phyloP scores from a whole-genome alignment of 1,140 invertebrate species.

The Euborellia annulipes region DNA sequence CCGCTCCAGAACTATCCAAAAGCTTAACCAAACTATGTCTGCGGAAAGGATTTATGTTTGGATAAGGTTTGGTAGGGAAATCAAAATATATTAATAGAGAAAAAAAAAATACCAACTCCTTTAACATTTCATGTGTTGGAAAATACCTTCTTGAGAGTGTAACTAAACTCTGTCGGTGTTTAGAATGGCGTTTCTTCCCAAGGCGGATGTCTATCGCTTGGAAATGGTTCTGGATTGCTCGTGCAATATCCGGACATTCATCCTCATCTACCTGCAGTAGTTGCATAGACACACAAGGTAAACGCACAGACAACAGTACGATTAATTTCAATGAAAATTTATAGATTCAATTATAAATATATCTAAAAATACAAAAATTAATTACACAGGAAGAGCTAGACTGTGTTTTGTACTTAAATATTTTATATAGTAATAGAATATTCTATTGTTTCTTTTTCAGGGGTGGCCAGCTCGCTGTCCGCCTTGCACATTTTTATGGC shows the following conservation, averaged over 20 bases:
- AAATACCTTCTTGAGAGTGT: constrained; percentile 52
- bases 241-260: constrained; percentile 61
- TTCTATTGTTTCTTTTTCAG: too few relatives aligned
- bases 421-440: too few relatives aligned
- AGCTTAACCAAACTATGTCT: constrained; percentile 61
- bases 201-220: constrained; percentile 61
- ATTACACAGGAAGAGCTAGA: too few relatives aligned
- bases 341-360: neutral
- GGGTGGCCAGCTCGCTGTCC: too few relatives aligned
- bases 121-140: constrained; percentile 12
- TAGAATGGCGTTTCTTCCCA: constrained; percentile 50
- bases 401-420: too few relatives aligned
- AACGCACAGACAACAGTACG: neutral
- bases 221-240: constrained; percentile 77
- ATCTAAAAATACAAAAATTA: neutral
- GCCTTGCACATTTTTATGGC: too few relatives aligned
- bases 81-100: neutral
- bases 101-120: neutral
- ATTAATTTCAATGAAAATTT: neutral
- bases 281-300: neutral
- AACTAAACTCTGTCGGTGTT: constrained; percentile 68
- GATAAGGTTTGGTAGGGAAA: too few relatives aligned
- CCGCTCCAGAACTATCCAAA: constrained; percentile 39
- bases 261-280: constrained; percentile 53
- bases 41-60: too few relatives aligned